Evolutionary conservation across 2,797 vertebrate genomes (phyloP).

Genomic region (Hapalemur alaotrensis): DNA sequence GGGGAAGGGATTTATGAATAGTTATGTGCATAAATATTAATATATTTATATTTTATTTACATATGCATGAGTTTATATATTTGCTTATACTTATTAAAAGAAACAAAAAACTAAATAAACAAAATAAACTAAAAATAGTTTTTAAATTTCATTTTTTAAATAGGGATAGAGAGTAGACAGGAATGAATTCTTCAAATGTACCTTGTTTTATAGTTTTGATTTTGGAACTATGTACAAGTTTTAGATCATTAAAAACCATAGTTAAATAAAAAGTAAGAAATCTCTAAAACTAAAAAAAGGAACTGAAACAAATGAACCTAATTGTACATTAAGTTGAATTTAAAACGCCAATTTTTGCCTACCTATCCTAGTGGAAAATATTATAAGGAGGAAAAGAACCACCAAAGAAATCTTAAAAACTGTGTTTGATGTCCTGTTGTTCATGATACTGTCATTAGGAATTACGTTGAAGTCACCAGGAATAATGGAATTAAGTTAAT

Average conservation of each 20-base stretch:
- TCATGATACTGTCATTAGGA: not conserved
- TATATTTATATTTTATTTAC: not conserved
- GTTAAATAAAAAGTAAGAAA: not conserved
- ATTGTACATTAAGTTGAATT: not conserved
- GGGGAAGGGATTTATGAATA: not conserved
- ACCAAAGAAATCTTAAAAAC: not conserved
- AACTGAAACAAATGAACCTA: slow-evolving; percentile 13
- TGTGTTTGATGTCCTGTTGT: not conserved
- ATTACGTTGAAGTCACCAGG: not conserved
- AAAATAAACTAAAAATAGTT: not conserved
- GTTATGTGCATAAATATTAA: not conserved
- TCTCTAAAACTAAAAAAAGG: not conserved
- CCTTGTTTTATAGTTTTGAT: not conserved
- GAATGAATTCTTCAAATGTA: not conserved
- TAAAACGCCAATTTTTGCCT: not conserved
- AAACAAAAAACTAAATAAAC: not conserved
- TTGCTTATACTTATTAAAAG: not conserved
- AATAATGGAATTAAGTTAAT: not conserved
- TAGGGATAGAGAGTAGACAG: not conserved
- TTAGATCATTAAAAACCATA: slow-evolving; percentile 13
- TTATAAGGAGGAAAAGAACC: not conserved
- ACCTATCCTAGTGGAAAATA: not conserved
- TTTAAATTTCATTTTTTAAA: not conserved
- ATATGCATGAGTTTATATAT: not conserved
- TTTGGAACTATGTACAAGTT: not conserved